These are phyloP conservation scores for Neogale vison DNA, from an alignment of 2,113 vertebrate genomes.

Conservation along the genomic window DNA sequence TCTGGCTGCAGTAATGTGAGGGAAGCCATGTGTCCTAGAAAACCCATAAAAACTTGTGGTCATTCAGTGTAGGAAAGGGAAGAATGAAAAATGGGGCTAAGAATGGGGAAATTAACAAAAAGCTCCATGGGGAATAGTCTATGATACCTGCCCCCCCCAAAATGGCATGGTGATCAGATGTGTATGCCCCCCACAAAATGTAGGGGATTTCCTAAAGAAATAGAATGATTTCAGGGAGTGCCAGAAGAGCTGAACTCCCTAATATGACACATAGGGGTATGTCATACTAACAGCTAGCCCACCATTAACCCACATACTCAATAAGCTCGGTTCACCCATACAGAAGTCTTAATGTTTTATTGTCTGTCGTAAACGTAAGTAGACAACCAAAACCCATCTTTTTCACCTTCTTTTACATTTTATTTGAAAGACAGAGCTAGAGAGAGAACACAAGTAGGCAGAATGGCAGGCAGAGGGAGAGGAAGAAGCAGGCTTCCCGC, in stretches of 20 bases:
- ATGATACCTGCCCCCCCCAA: not conserved
- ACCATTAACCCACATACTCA: not conserved
- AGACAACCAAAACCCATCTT: not conserved
- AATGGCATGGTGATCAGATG: not conserved
- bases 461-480: too few relatives aligned
- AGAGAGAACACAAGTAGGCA: not conserved
- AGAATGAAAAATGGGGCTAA: not conserved
- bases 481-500: not conserved
- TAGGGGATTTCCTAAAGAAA: not conserved
- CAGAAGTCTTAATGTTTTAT: not conserved
- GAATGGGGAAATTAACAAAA: not conserved
- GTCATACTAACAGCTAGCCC: not conserved
- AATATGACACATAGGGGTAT: not conserved
- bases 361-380: not conserved
- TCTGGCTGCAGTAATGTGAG: not conserved
- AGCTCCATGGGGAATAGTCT: not conserved
- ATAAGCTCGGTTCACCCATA: not conserved
- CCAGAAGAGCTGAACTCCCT: not conserved
- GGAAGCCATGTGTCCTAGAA: not conserved
- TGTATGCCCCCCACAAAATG: not conserved
- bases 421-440: not conserved
- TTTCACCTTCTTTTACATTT: not conserved
- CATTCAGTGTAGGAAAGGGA: not conserved
- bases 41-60: not conserved
- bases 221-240: not conserved